Base-by-base conservation (phyloP, 2,113 vertebrate species). In the Notothenia coriiceps region DNA sequence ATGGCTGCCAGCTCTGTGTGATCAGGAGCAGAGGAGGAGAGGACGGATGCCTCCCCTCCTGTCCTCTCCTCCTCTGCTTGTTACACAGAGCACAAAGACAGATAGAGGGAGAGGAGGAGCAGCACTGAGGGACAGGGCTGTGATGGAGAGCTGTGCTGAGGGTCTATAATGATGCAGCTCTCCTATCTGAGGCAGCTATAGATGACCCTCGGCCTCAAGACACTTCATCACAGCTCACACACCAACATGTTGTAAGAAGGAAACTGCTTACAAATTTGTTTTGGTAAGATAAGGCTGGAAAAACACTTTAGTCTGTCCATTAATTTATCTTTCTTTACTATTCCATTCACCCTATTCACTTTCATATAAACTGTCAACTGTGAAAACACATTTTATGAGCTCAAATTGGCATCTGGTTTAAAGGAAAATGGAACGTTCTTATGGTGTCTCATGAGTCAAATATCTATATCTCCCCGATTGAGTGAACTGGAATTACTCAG, bases 111-210 rank as follows among this genome's bases (percentile, higher is more conserved):
- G 25, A 44, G 59, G 35, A 35, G 29, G 22, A 60, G 65, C 4
- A n/a, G 56, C 25, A 46, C 68, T 63, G 66, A 72, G 55, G 51
- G 64, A 80, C 66, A 20, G 20, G 20, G 9, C 14, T 47, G 50
- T 82, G 73, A 82, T 82, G 47, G 71, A 88, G 72, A 73, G 71
- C 62, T 63, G 60, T 50, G 63, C 80, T 81, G 73, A 71, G 57
- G 62, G 74, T 90, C 62, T 62, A 10, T 84, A 78, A 84, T 82
- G 67, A 84, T 85, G 59, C 62, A 63, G 65, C 47, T 63, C 22
- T 81, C 52, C n/a, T 77, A 52, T 88, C 69, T 50, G 4, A 84
- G 71, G 49, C 51, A 71, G 85, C 54, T 61, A 86, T 57, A 51
- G 83, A 85, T 65, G 86, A 77, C 74, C 63, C 33, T 61, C 55